Base-by-base conservation (phyloP, 2,113 vertebrate species). In the Caloenas nicobarica region DNA sequence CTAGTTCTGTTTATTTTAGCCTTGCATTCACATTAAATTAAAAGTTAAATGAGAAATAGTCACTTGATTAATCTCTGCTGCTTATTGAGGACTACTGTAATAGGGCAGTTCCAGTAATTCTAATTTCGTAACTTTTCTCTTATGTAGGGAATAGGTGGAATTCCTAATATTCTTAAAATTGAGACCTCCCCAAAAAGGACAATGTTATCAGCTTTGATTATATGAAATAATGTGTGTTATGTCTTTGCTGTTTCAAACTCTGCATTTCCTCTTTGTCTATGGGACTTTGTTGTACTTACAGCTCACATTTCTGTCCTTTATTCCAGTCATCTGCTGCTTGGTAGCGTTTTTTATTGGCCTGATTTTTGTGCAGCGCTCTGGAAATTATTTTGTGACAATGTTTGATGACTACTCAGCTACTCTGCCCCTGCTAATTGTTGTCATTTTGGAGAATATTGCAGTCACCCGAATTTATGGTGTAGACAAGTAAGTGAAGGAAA, bases 321-420 rank as follows among this genome's bases (percentile, higher is more conserved):
- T 72, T 97, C 44, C 97, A 99, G 99, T 99, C 93, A 97, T 98
- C 50, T 99, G 98, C 97, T 99, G 99, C 86, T 95, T 98, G 91
- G 62, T 99, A 90, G 99, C 99, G 60, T 99, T 99, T 97, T 97
- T 96, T 95, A 98, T 99, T 81, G 99, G 99, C 44, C 98, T 99
- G 78, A 96, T 99, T 73, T 99, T 99, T 86, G 99, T 99, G 64
- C 99, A 99, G 87, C 98, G 98, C 71, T 99, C 99, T 89, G 99
- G 99, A 96, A 99, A 99, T 98, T 99, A 99, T 97, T 99, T 98
- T 74, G 99, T 99, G 94, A 98, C 98, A 0, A 99, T 99, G 99
- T 99, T 99, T 91, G 99, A 99, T 93, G 99, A 99, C 96, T 99
- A 99, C 97, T 99, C 99, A 38, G 99, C 99, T 68, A 99, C 99